phyloP scores from a whole-genome alignment of 1,140 invertebrate species.

The Megalopta genalis region DNA sequence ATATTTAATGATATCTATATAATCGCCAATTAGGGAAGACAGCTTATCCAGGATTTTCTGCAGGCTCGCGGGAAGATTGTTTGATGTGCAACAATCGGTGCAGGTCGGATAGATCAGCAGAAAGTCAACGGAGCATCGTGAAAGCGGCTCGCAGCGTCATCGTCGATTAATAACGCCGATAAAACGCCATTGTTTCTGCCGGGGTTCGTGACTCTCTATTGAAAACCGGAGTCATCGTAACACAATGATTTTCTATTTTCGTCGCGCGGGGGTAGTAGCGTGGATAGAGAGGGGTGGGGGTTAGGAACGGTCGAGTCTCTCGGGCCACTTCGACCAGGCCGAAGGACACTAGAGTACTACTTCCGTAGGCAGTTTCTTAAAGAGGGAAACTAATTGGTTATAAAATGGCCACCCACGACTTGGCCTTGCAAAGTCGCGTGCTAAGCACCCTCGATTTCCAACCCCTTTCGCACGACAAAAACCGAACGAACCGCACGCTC shows the following conservation, averaged over 20 bases:
- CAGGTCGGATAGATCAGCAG: not conserved
- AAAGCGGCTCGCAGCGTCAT: not conserved
- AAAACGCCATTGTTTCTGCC: not conserved
- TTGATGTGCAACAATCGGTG: no score
- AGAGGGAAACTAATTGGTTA: conserved; percentile 67
- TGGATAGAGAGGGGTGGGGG: not conserved
- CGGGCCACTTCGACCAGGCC: conserved; percentile 30
- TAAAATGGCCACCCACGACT: conserved; percentile 64
- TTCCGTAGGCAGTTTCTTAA: conserved; percentile 55
- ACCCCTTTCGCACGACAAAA: conserved; percentile 47
- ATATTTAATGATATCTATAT: no score
- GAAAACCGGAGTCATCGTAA: conserved; percentile 26
- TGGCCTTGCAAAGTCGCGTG: conserved; percentile 64
- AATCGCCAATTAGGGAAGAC: no score
- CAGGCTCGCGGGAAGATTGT: no score
- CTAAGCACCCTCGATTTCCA: conserved; percentile 63
- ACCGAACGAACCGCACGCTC: no score
- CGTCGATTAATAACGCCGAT: conserved; percentile 8
- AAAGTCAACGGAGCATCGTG: not conserved
- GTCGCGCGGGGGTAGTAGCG: not conserved
- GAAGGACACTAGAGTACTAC: conserved; percentile 34
- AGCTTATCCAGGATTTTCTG: no score
- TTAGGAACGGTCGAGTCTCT: not conserved
- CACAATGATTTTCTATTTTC: conserved; percentile 47
- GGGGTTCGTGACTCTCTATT: conserved; percentile 14